Evolutionary conservation across 2,113 vertebrate genomes (phyloP).

Genomic region (Rafetus swinhoei): DNA sequence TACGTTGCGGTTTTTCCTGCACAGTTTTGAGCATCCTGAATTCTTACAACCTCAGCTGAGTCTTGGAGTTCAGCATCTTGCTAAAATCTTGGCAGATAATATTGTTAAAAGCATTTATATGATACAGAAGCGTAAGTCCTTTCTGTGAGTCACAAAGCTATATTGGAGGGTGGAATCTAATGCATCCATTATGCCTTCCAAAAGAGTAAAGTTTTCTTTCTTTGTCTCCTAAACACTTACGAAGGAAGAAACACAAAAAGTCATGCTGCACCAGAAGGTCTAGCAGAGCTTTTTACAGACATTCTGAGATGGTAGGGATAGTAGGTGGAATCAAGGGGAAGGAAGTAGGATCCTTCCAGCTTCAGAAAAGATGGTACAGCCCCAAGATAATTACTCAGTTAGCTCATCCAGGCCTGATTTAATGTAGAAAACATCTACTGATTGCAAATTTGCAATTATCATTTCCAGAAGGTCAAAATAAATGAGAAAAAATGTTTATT

Average conservation of each 20-base stretch:
- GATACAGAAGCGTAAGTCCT: not conserved
- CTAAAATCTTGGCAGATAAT: not conserved
- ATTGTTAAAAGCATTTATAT: not conserved
- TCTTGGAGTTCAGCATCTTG: not conserved
- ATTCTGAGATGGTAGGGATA: not conserved
- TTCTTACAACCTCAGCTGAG: not conserved
- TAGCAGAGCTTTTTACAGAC: not conserved
- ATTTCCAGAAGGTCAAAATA: not conserved
- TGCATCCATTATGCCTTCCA: fast-evolving
- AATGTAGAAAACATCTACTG: not conserved
- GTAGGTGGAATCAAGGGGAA: not conserved
- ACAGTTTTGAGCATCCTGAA: not conserved
- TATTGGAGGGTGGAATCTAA: not conserved
- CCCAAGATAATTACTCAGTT: not conserved
- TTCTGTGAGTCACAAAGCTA: not conserved
- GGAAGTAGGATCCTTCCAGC: not conserved
- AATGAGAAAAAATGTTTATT: not conserved
- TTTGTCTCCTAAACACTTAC: fast-evolving
- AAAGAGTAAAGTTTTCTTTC: not conserved
- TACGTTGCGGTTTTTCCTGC: not conserved
- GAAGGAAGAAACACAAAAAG: not conserved
- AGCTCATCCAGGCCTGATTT: not conserved
- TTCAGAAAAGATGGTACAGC: too few relatives aligned
- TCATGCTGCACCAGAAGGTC: not conserved
- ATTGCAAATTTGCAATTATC: not conserved